These are phyloP conservation scores for Nematolebias whitei DNA, from an alignment of 2,113 vertebrate species.

Conservation along the genomic window DNA sequence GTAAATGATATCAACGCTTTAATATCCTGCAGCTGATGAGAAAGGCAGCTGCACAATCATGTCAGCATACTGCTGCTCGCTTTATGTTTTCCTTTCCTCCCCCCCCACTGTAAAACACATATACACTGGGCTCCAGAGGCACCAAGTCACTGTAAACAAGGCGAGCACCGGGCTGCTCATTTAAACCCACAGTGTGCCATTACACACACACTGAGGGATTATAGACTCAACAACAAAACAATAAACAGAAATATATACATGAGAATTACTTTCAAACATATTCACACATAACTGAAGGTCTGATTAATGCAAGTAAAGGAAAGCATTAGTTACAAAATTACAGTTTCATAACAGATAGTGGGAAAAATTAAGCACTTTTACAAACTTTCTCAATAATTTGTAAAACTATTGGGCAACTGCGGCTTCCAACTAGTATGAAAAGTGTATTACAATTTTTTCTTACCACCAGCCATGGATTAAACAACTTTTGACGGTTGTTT, in stretches of 20 bases:
- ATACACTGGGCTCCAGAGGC: constrained; percentile 18
- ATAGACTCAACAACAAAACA: background rate
- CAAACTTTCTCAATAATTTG: constrained; percentile 17
- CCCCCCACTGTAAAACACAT: background rate
- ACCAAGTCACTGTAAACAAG: constrained; percentile 13
- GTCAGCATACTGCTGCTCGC: constrained; percentile 27
- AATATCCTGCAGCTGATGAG: constrained; percentile 24
- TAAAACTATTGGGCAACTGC: constrained; percentile 38
- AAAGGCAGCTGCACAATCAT: constrained; percentile 26
- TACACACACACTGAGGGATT: constrained; percentile 21
- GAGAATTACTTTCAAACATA: constrained; percentile 16
- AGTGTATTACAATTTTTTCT: constrained; percentile 8
- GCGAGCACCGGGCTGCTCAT: constrained; percentile 27
- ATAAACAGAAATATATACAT: constrained; percentile 33
- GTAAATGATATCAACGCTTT: constrained; percentile 5
- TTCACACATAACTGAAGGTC: background rate
- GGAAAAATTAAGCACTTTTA: no score
- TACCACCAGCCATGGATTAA: constrained; percentile 17
- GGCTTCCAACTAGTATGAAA: no score
- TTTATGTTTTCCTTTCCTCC: background rate
- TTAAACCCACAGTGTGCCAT: constrained; percentile 14
- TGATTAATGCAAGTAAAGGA: background rate
- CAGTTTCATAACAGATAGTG: no score
- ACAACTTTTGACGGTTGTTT: constrained; percentile 12
- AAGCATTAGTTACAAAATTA: no score